Conservation (phyloP, 2,113 vertebrate species). For the Indri indri region DNA sequence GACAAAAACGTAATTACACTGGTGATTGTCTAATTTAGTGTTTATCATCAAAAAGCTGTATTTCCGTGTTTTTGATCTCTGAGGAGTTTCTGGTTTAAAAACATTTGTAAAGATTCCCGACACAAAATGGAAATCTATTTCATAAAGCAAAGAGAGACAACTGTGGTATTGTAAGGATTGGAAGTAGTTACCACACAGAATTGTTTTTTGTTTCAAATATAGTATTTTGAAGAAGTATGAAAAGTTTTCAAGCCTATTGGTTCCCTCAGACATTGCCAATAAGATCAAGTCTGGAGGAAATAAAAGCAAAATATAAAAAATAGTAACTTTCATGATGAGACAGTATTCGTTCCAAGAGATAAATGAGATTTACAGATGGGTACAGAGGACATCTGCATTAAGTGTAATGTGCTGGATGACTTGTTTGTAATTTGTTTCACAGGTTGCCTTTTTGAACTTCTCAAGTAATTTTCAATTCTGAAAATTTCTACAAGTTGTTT, state of each 20-base stretch:
- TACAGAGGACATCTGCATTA: accelerated
- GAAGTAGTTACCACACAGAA: not conserved
- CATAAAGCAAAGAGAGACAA: conserved; percentile 2
- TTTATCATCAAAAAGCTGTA: conserved; percentile 23
- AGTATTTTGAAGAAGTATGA: conserved; percentile 31
- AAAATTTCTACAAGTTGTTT: conserved; percentile 38
- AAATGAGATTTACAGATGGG: conserved; percentile 40
- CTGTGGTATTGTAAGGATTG: not conserved
- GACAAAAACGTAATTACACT: conserved; percentile 11
- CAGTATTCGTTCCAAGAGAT: conserved; percentile 54
- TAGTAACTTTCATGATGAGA: conserved; percentile 13
- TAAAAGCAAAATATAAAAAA: not conserved
- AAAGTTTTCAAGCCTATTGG: conserved; percentile 23
- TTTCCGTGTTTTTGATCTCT: conserved; percentile 37
- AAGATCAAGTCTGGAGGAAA: not conserved
- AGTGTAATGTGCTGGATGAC: not conserved
- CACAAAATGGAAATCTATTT: conserved; percentile 49
- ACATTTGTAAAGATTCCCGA: conserved; percentile 30
- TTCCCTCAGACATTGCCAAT: not conserved
- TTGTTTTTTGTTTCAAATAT: conserved; percentile 56
- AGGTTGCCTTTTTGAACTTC: conserved; percentile 49
- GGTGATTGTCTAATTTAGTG: not conserved
- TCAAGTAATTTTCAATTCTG: conserved; percentile 55
- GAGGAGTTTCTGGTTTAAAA: conserved; percentile 18
- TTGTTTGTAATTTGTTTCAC: conserved; percentile 53